Conservation (phyloP, 2,888 invertebrate genomes). For the Cerceris rybyensis region DNA sequence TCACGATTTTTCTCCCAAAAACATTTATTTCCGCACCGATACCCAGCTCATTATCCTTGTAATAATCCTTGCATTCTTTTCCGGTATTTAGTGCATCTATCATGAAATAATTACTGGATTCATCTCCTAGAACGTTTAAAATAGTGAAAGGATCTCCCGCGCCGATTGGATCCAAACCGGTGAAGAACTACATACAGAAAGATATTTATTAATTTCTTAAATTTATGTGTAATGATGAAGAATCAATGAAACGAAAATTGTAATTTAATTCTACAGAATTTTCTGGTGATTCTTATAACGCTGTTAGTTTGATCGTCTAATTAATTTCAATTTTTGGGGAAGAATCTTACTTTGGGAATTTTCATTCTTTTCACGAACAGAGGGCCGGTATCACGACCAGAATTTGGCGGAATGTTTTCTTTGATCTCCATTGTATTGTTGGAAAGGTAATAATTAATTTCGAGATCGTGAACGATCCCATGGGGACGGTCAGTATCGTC, state of each 20-base stretch:
- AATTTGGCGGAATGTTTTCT: conserved; percentile 87
- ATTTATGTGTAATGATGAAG: background rate
- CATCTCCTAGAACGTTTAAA: conserved; percentile 86
- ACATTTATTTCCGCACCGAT: conserved; percentile 92
- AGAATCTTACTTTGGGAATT: conserved; percentile 87
- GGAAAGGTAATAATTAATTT: conserved; percentile 92
- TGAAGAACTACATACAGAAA: conserved; percentile 45
- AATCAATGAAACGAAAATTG: background rate
- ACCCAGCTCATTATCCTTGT: conserved; percentile 89
- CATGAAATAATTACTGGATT: conserved; percentile 83
- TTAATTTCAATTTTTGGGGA: too few species aligned
- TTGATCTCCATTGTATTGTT: conserved; percentile 95
- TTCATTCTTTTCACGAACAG: conserved; percentile 90
- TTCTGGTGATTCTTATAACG: background rate
- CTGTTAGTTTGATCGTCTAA: background rate
- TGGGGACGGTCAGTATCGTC: conserved; percentile 91
- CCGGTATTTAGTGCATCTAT: conserved; percentile 85
- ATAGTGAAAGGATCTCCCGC: conserved; percentile 83
- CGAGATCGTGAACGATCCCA: conserved; percentile 90
- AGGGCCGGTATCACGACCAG: conserved; percentile 88
- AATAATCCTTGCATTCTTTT: conserved; percentile 82
- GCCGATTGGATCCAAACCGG: conserved; percentile 79
- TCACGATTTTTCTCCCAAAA: conserved; percentile 90
- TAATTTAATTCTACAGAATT: background rate
- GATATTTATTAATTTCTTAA: conserved; percentile 4